These are phyloP conservation scores for Myiozetetes cayanensis DNA, from an alignment of 2,113 vertebrate genomes.

Conservation along the genomic window DNA sequence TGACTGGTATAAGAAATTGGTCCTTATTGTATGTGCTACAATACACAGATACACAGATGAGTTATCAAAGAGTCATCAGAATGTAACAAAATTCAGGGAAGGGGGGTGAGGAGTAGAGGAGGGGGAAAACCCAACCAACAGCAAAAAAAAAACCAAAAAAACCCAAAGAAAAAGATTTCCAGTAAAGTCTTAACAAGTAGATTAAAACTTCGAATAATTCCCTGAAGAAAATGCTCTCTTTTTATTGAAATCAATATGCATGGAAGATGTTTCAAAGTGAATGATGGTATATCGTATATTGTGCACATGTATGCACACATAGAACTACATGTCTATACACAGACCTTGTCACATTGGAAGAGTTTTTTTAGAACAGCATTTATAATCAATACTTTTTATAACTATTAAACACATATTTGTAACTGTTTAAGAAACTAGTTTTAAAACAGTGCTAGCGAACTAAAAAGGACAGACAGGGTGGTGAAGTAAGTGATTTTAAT, in stretches of 20 bases:
- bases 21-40: background rate
- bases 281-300: background rate
- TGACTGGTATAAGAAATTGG: background rate
- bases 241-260: background rate
- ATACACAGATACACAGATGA: background rate
- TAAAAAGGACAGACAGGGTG: background rate
- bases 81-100: background rate
- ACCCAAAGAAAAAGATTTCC: background rate
- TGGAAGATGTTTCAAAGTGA: background rate
- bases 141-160: background rate
- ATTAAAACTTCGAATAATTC: background rate
- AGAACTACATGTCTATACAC: background rate
- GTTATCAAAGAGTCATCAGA: background rate
- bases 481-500: background rate
- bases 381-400: background rate
- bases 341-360: background rate
- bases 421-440: background rate
- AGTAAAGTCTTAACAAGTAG: background rate
- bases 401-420: background rate
- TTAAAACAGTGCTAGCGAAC: background rate
- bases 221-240: background rate
- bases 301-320: rapidly evolving
- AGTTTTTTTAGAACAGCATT: background rate
- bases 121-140: no score
- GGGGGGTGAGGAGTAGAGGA: rapidly evolving